Evolutionary conservation across 2,113 vertebrate species (phyloP).

Genomic region (Melospiza melodia): DNA sequence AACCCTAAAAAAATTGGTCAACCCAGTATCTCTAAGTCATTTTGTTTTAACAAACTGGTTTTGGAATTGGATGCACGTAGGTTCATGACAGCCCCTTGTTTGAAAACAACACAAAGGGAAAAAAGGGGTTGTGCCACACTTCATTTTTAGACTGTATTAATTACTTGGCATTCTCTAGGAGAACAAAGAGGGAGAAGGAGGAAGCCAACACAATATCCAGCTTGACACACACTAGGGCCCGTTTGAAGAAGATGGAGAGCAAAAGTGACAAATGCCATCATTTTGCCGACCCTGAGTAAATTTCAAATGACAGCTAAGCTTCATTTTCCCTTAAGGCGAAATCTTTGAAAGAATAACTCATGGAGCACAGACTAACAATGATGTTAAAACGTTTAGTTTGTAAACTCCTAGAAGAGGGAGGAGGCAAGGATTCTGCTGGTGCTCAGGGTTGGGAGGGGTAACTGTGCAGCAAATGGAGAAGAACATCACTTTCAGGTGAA

Average conservation of each 20-base stretch:
- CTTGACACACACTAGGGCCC: not conserved
- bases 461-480: not conserved
- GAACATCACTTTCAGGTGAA: not conserved
- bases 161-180: not conserved
- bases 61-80: not conserved
- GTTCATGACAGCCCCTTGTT: not conserved
- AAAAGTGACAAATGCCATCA: slow-evolving; percentile 59
- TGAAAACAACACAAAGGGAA: not conserved
- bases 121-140: not conserved
- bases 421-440: not conserved
- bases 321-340: not conserved
- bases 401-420: not conserved
- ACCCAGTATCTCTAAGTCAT: not conserved
- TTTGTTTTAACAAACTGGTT: not conserved
- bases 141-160: slow-evolving; percentile 12
- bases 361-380: not conserved
- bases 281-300: slow-evolving; percentile 34
- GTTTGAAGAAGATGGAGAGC: not conserved
- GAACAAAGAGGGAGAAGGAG: slow-evolving; percentile 22
- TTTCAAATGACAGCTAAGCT: slow-evolving; percentile 46
- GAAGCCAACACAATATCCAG: not conserved
- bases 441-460: not conserved
- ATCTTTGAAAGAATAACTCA: slow-evolving; percentile 26
- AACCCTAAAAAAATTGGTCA: not conserved
- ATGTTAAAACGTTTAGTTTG: not conserved